Conservation (phyloP, 2,113 vertebrate genomes). For the Neotoma lepida region DNA sequence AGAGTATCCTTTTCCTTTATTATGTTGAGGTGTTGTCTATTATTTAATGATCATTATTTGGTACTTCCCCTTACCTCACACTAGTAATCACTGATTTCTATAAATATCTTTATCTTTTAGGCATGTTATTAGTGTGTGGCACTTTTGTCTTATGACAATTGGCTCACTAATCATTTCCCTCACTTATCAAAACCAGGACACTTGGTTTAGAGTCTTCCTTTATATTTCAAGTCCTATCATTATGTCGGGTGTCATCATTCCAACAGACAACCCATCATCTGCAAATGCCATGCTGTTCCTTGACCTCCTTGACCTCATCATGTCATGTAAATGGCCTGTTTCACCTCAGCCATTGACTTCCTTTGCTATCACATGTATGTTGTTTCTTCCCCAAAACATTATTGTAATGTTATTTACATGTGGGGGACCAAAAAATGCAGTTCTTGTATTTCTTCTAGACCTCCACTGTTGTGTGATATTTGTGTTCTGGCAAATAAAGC, state of each 20-base stretch:
- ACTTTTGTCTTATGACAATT: neutral
- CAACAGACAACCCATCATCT: neutral
- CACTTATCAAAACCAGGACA: conserved; percentile 4
- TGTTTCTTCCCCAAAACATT: conserved; percentile 11
- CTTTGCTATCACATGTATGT: neutral
- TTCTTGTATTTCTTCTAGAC: neutral
- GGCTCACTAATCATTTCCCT: neutral
- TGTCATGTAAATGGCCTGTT: neutral
- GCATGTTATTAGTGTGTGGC: neutral
- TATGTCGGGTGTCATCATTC: neutral
- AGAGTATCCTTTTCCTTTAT: neutral
- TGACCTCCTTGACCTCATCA: neutral
- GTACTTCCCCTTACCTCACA: neutral
- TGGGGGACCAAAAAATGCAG: neutral
- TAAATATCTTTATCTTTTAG: conserved; percentile 4
- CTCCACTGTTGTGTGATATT: neutral
- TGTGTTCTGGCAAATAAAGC: no score
- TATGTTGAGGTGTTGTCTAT: neutral
- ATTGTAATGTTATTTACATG: neutral
- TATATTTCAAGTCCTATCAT: neutral
- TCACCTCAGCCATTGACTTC: neutral
- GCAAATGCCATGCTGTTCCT: neutral
- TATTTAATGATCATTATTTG: neutral
- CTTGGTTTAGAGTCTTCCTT: neutral
- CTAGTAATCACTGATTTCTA: neutral